Base-by-base conservation (phyloP, 1,140 invertebrate genomes). In the Colletes latitarsis region DNA sequence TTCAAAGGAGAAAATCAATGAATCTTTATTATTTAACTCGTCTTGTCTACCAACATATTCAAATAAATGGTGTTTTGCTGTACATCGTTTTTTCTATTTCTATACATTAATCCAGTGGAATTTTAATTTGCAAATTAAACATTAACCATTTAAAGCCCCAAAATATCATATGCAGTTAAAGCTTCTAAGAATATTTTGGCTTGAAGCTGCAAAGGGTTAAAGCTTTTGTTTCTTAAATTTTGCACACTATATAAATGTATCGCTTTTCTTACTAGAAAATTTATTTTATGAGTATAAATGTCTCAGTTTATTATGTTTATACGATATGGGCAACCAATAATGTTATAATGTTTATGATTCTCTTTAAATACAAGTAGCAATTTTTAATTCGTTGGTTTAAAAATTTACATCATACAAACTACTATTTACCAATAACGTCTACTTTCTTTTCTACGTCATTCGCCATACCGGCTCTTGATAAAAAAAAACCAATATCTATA, bases 401-500 rank as follows among this genome's bases (percentile, higher is more conserved):
- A 62, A 71, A 21, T 62, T 46, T 62, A 60, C 57, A 46, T 15
- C 43, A 15, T 39, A 69, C 43, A 60, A n/a, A 70, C 53, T 70
- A 15, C 12, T 60, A 70, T 69, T 60, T 12, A 12, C 5, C 6
- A 69, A 39, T n/a, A 15, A 19, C 21, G 15, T 55, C 12, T 43
- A 19, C 6, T 46, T 46, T 68, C 19, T 6, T 3, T 52, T 41
- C 30, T 70, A 69, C 58, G 68, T 43, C 15, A 57, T 52, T 52
- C 4, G 14, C 0, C 8, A 70, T 19, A 46, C 6, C 41, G 58
- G 3, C 15, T 41, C 43, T 46, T 58, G 9, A 58, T 70, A n/a
- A n/a, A n/a, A 77, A 1, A 67, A 70, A 60, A 70, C 2, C 39
- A 60, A 52, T 62, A 14, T 71, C 46, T 77, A 53, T 62, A 62